Conservation (phyloP, 2,888 invertebrate species). For the Dioctria linearis region DNA sequence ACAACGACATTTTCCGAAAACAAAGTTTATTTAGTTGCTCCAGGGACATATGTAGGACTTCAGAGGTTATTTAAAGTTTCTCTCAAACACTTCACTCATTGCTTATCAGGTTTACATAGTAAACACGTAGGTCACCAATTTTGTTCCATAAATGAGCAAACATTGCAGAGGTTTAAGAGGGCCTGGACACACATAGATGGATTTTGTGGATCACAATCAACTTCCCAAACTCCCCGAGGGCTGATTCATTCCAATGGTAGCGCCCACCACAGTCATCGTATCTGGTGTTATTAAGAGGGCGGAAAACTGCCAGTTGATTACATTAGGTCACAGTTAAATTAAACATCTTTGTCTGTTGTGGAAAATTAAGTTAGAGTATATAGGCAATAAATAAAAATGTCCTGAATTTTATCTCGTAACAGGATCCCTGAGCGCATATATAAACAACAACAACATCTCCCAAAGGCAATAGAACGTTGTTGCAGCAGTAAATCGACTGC, state of each 20-base stretch:
- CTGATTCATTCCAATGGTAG: background rate
- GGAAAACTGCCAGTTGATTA: slow-evolving; percentile 7
- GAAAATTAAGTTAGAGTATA: background rate
- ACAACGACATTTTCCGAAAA: too few species aligned
- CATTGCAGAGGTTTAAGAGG: background rate
- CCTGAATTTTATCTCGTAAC: background rate
- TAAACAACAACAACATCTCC: background rate
- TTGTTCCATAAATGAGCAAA: slow-evolving; percentile 38
- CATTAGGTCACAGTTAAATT: background rate
- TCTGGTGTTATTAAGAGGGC: slow-evolving; percentile 6
- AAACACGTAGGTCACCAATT: slow-evolving; percentile 35
- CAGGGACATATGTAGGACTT: too few species aligned
- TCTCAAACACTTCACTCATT: slow-evolving; percentile 21
- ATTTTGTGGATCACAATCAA: background rate
- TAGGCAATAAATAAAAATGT: background rate
- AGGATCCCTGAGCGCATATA: background rate
- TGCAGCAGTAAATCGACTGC: slow-evolving; percentile 6
- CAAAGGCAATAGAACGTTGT: background rate
- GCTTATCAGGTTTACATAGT: slow-evolving; percentile 33
- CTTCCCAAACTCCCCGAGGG: background rate
- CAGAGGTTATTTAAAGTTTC: too few species aligned
- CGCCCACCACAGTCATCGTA: background rate
- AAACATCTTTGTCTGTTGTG: background rate
- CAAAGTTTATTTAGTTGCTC: too few species aligned
- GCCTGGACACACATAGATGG: background rate